Evolutionary conservation across 1,140 invertebrate genomes (phyloP), one percentile per base, ranked within the genome.

Genomic region (Drosophila watanabei): DNA sequence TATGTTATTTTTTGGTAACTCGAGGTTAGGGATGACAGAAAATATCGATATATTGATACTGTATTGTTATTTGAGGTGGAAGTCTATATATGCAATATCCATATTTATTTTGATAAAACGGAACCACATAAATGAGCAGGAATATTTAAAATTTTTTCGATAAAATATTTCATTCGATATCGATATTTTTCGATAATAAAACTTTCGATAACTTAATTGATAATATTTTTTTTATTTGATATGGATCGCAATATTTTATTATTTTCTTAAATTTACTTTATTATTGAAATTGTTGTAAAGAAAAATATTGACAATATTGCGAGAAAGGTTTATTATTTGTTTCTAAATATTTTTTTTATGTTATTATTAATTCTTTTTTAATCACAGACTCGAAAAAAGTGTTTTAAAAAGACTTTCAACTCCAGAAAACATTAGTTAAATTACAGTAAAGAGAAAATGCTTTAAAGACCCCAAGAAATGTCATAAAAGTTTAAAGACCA

Each of bases 271-370:
- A 41, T 41, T 41, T 16, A 7, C 6, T 6, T 20, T 5, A 2
- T 5, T 5, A 11, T 10, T 45, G 3, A 24, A 24, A 24, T 24
- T 1, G 1, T 24, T 24, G 1, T 24, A n/a, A n/a, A 24, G 24
- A 24, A 24, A 24, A 24, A 20, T 37, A 14, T 39, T 14, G 5
- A 16, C 14, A 39, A 14, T 8, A 16, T n/a, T 16, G 3, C 4
- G 1, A n/a, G 0, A n/a, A 9, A 0, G n/a, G 7, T 1, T n/a
- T 41, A n/a, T n/a, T 41, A 41, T 7, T 39, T 14, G 0, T 16
- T 6, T 14, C 13, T 16, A 24, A 2, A 2, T 16, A 14, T 14
- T 14, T 16, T 39, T 16, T 6, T 6, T 6, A 8, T 5, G 13
- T 20, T 20, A 6, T 2, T 20, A 48, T 8, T 1, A 0, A n/a